These are phyloP conservation scores for Elanoides forficatus DNA, from an alignment of 2,113 vertebrate genomes.

Conservation along the genomic window DNA sequence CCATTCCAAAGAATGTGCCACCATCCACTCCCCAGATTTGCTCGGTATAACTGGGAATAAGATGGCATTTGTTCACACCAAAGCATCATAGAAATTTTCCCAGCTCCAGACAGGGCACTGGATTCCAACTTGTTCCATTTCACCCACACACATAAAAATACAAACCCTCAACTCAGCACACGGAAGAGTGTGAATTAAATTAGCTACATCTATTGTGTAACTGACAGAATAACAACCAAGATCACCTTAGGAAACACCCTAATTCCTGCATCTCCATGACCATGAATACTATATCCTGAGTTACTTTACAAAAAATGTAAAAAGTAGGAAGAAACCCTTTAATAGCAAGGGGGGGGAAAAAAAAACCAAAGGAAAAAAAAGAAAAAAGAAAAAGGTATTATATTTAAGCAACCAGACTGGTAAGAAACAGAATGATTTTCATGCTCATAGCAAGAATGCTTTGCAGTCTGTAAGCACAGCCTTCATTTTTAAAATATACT, in stretches of 20 bases:
- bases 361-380: too few relatives aligned
- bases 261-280: neutral
- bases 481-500: neutral
- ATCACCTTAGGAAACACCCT: neutral
- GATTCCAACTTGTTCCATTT: neutral
- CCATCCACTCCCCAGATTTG: neutral
- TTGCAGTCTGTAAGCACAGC: neutral
- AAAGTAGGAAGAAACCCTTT: neutral
- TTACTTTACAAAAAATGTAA: neutral
- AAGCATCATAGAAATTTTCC: neutral
- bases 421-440: neutral
- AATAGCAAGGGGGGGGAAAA: too few relatives aligned
- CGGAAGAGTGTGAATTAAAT: fast-evolving
- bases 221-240: neutral
- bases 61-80: neutral
- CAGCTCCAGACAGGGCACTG: neutral
- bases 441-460: neutral
- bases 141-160: fast-evolving
- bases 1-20: neutral
- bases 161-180: neutral
- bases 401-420: neutral
- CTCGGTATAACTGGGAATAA: neutral
- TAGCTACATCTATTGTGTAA: neutral
- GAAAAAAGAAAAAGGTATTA: too few relatives aligned
- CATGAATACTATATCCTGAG: neutral